Evolutionary conservation across 2,797 vertebrate genomes (phyloP).

Genomic region (Bradypodion pumilum): DNA sequence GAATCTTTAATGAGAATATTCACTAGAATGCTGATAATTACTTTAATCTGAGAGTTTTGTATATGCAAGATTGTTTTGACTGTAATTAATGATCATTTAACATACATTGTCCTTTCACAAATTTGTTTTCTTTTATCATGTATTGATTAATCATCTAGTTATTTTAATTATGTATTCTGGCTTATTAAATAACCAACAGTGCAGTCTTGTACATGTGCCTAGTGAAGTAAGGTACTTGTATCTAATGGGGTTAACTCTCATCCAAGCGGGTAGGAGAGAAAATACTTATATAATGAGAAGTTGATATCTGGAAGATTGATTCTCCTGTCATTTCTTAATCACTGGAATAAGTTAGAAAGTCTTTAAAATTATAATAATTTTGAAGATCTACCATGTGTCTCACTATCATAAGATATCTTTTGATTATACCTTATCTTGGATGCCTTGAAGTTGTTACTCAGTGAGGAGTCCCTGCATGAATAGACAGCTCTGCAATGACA

Average conservation of each 20-base stretch:
- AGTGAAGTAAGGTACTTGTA: not conserved
- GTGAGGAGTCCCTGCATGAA: too few relatives aligned
- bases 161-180: slow-evolving; percentile 6
- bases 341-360: not conserved
- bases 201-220: not conserved
- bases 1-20: slow-evolving; percentile 10
- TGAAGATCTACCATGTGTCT: not conserved
- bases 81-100: not conserved
- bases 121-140: not conserved
- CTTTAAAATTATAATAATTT: not conserved
- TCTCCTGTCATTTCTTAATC: not conserved
- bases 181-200: not conserved
- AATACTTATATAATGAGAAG: not conserved
- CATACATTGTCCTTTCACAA: not conserved
- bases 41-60: slow-evolving; percentile 44
- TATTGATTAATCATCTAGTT: not conserved
- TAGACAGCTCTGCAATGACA: too few relatives aligned
- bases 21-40: not conserved
- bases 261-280: not conserved
- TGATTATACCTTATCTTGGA: too few relatives aligned
- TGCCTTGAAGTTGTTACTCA: too few relatives aligned
- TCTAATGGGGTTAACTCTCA: not conserved
- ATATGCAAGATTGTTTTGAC: not conserved
- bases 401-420: not conserved
- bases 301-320: not conserved